Base-by-base conservation (phyloP, 1,140 invertebrate genomes). In the Bombus picipes region DNA sequence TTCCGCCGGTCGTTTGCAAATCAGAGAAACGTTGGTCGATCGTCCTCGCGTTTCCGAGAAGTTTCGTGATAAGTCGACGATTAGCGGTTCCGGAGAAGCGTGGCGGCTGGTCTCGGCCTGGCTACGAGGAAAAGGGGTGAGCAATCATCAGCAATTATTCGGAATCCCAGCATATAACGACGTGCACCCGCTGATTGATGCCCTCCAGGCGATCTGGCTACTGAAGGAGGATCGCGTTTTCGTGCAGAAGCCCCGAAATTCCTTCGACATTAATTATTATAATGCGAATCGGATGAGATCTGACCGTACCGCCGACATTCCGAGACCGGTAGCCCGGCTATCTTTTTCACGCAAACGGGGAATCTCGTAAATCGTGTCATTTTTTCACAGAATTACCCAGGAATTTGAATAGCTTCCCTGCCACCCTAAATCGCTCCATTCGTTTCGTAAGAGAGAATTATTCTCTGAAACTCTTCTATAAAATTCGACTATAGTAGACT, bases 101-200 rank as follows among this genome's bases (percentile, higher is more conserved):
- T 37, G 86, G 79, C 18, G 47, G 37, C 79, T 39, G 22, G 12
- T 81, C 53, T 57, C 70, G 41, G 18, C 22, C 9, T 25, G 34
- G 41, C 34, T 39, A 70, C 74, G 65, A 43, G 28, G 47, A 41
- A 32, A 81, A 84, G 87, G 91, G 90, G 87, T 88, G 90, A 88
- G 90, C 89, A 91, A 93, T 93, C 92, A 92, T 92, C 91, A 87
- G 91, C 92, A 93, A 93, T 93, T 93, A 92, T 91, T 91, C 92
- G 92, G 90, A 89, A 92, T 93, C 87, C 85, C 83, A 85, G 87
- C 88, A 47, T 84, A 92, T 92, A 92, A 92, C 91, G 88, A 93
- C 83, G 88, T 93, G 89, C 87, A 88, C 88, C 87, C 91, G 89
- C 85, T 87, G 91, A 92, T 93, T 84, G 87, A 93, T 93, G 91